phyloP scores from a whole-genome alignment of 2,888 invertebrate species.

The Drosophila engyochracea region DNA sequence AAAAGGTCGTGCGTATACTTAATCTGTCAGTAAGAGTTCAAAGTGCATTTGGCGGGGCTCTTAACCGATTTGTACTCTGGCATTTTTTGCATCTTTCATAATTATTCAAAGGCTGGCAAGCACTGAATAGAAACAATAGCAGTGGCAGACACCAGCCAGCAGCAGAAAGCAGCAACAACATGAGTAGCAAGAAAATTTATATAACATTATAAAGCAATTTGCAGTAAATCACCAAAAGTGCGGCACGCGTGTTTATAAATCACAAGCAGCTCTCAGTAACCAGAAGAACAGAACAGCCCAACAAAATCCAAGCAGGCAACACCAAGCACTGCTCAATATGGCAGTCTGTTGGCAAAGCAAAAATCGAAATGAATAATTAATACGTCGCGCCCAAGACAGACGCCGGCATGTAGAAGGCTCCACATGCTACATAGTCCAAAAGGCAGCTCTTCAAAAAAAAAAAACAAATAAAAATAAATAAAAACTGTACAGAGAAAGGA shows the following conservation, averaged over 20 bases:
- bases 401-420: conserved; percentile 30
- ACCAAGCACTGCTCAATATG: conserved; percentile 17
- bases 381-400: conserved; percentile 72
- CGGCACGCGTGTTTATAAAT: conserved; percentile 77
- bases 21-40: conserved; percentile 43
- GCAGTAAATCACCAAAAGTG: conserved; percentile 78
- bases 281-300: neutral
- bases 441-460: conserved; percentile 24
- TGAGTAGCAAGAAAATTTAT: conserved; percentile 63
- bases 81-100: conserved; percentile 52
- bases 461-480: neutral
- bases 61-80: conserved; percentile 32
- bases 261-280: conserved; percentile 56
- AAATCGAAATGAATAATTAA: conserved; percentile 81
- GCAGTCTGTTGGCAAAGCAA: conserved; percentile 54
- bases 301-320: neutral
- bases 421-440: conserved; percentile 27
- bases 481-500: conserved; percentile 15
- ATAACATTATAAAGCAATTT: conserved; percentile 81
- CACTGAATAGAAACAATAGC: conserved; percentile 1
- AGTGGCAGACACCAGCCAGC: neutral
- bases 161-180: conserved; percentile 21
- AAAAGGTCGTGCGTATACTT: conserved; percentile 44
- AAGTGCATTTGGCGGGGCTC: conserved; percentile 39
- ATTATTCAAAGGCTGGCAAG: conserved; percentile 68